Base-by-base conservation (phyloP, 2,888 invertebrate genomes). In the Endotricha flammealis region DNA sequence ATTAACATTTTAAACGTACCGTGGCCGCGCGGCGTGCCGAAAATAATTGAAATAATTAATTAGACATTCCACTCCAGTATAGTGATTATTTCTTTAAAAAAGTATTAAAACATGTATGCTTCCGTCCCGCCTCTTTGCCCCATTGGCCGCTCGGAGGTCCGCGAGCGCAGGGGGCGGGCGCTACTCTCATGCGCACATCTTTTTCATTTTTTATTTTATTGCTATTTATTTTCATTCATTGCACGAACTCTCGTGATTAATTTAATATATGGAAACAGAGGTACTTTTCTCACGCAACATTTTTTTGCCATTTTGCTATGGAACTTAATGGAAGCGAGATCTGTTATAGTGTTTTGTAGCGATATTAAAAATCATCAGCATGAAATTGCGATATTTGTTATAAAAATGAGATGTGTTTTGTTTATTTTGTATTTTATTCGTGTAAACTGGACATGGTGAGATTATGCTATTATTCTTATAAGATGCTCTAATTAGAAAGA, bases 201-300 rank as follows among this genome's bases (percentile, higher is more conserved):
- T 33, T 25, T 25, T 25, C 46, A 59, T 64, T 64, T 64, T 62
- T 59, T 63, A 65, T 60, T 61, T 57, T 56, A 39, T 48, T 57
- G 62, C 57, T 13, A 60, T 55, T 64, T 66, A 68, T 67, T 66
- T 60, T 59, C 53, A 61, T 50, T 52, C 60, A 36, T 53, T 44
- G 51, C 71, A 71, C 70, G 77, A 73, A 68, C 64, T 48, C 47
- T 56, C 59, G 64, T 78, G 80, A 78, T 83, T 80, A 82, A 82
- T 82, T 78, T 72, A 77, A 79, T 79, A 78, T 74, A 76, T 75
- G 75, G 72, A 73, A 64, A 73, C 62, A 58, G 60, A 61, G 50
- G 57, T 62, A 57, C 63, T 66, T 64, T 58, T 68, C 72, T 73
- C 77, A 76, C 73, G 78, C 72, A 61, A 72, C 63, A 52, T 42